These are phyloP conservation scores for Hipparchia sbordonii DNA, from an alignment of 2,888 invertebrate species.

Conservation along the genomic window DNA sequence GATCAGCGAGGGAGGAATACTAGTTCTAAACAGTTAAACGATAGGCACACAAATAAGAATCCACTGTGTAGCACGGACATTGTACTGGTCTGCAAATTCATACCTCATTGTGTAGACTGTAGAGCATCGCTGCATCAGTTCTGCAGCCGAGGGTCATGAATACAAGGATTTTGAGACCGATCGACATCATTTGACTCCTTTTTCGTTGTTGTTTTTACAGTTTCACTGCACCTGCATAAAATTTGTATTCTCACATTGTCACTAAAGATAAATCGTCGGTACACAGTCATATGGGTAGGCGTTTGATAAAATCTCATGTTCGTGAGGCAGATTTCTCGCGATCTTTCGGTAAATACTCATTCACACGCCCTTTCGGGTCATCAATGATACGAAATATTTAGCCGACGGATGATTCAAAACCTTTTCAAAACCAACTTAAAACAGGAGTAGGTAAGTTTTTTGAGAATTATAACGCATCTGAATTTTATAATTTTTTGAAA, in stretches of 20 bases:
- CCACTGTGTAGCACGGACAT: too few species aligned
- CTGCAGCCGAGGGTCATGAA: too few species aligned
- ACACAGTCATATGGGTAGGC: constrained; percentile 50
- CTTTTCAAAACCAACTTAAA: not conserved
- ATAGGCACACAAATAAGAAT: too few species aligned
- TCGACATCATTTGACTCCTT: not conserved
- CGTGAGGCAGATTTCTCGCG: constrained; percentile 69
- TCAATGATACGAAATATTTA: constrained; percentile 2
- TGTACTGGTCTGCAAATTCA: too few species aligned
- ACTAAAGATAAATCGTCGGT: constrained; percentile 54
- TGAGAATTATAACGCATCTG: too few species aligned
- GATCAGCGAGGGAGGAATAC: too few species aligned
- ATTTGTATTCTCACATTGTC: constrained; percentile 9
- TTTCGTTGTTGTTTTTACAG: not conserved
- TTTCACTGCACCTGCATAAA: constrained; percentile 16
- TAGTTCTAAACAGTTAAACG: too few species aligned
- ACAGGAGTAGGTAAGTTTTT: not conserved
- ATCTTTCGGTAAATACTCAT: constrained; percentile 34
- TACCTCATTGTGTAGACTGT: not conserved
- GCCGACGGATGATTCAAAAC: not conserved
- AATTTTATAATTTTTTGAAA: too few species aligned
- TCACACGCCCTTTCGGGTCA: constrained; percentile 33
- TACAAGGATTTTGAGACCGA: too few species aligned
- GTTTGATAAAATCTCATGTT: constrained; percentile 65
- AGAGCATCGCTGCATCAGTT: not conserved